Conservation (phyloP, 2,888 invertebrate genomes). For the Eumacrocentrus americanus region DNA sequence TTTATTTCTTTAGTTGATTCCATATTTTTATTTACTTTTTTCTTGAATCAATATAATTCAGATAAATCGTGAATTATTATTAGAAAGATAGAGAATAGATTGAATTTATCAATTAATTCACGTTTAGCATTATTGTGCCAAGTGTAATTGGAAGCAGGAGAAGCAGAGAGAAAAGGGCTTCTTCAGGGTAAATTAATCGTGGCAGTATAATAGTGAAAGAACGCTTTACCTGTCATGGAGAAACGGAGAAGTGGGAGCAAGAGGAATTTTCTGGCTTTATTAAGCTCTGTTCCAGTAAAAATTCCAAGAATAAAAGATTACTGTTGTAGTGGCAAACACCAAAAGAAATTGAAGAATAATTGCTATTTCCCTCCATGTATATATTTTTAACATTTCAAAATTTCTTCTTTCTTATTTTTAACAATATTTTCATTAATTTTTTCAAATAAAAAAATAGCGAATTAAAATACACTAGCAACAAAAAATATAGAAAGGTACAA, state of each 20-base stretch:
- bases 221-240: conserved; percentile 5
- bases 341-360: too few species aligned
- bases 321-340: neutral
- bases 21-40: neutral
- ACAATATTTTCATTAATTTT: too few species aligned
- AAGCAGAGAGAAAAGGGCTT: conserved; percentile 1
- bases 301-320: neutral
- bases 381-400: too few species aligned
- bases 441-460: too few species aligned
- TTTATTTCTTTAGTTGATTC: too few species aligned
- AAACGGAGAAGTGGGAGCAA: neutral
- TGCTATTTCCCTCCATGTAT: too few species aligned
- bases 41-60: neutral
- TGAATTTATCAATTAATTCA: conserved; percentile 18
- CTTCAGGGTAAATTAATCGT: conserved; percentile 5
- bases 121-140: conserved; percentile 27
- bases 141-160: conserved; percentile 21
- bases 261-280: conserved; percentile 1
- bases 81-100: neutral
- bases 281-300: neutral
- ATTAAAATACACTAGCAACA: too few species aligned
- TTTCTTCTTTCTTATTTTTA: too few species aligned
- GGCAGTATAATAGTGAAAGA: neutral
- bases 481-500: too few species aligned
- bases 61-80: neutral